Conservation (phyloP, 2,888 invertebrate species). For the Pyrocoelia pectoralis region DNA sequence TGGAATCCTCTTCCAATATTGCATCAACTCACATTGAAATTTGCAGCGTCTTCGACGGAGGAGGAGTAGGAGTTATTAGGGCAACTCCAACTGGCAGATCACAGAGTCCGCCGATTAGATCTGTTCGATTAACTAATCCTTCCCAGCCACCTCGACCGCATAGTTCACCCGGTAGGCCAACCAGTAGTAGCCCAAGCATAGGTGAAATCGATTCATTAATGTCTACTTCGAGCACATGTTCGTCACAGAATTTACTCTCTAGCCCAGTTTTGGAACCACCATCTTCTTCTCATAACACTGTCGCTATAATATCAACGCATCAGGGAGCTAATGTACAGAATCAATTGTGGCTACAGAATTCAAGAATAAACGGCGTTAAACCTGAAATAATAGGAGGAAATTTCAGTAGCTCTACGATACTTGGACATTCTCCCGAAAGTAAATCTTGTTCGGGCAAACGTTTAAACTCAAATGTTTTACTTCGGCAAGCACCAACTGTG, state of each 20-base stretch:
- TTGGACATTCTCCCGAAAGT: constrained; percentile 44
- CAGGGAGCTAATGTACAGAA: constrained; percentile 50
- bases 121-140: constrained; percentile 54
- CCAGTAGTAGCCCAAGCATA: constrained; percentile 55
- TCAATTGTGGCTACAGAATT: constrained; percentile 57
- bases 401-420: constrained; percentile 50
- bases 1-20: constrained; percentile 59
- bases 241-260: constrained; percentile 44
- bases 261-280: constrained; percentile 24
- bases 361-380: constrained; percentile 79
- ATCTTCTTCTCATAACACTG: constrained; percentile 35
- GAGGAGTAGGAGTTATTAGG: constrained; percentile 55
- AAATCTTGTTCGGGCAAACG: constrained; percentile 50
- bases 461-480: constrained; percentile 47
- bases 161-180: constrained; percentile 58
- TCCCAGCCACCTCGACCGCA: constrained; percentile 58
- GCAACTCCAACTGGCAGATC: constrained; percentile 53
- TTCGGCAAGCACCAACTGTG: constrained; percentile 81
- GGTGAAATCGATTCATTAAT: constrained; percentile 53
- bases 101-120: constrained; percentile 56
- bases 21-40: constrained; percentile 63
- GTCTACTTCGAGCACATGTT: constrained; percentile 40
- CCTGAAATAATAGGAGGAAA: constrained; percentile 81
- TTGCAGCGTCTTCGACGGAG: constrained; percentile 65
- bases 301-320: constrained; percentile 41